Evolutionary conservation across 1,140 invertebrate genomes (phyloP), one percentile per base, ranked within the genome.

Genomic region (Bombus polaris): DNA sequence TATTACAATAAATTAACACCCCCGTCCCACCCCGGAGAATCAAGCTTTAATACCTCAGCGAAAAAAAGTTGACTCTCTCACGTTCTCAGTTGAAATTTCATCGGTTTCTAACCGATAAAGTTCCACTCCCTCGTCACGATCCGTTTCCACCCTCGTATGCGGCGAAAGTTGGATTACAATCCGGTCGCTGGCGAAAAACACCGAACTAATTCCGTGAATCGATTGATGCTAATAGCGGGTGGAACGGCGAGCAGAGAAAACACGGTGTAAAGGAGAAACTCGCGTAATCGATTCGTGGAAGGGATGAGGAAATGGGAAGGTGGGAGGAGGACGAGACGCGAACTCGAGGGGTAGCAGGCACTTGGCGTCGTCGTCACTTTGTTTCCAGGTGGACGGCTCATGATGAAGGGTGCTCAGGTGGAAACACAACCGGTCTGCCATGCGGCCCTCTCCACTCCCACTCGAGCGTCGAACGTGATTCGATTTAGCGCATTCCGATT

Each of bases 401-500:
- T 79, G 65, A 78, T 37, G 81, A 85, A 75, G 75, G 86, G 82
- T 81, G 62, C 65, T 76, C 65, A 83, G 77, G 74, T 71, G 85
- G 88, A 87, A 87, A 82, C 76, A 81, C 75, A 77, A 86, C 65
- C 70, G 15, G 71, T 53, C 35, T 22, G 13, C 81, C 53, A 42
- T 18, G 32, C 42, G 18, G 57, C 35, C 35, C 57, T 18, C n/a
- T 82, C 84, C 59, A 35, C 53, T 42, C 47, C 44, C 44, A 76
- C 80, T 88, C 82, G n/a, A 87, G 79, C 79, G 73, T 68, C 87
- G 93, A 92, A 94, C 93, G 93, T 94, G 93, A 94, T 94, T 94
- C 93, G 94, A 94, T 94, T 94, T 93, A 92, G 89, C 89, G 90
- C 93, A 94, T 94, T 94, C 93, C 94, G 93, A 93, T 94, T 94